Evolutionary conservation across 1,140 invertebrate species (phyloP).

Genomic region (Eufriesea mexicana): DNA sequence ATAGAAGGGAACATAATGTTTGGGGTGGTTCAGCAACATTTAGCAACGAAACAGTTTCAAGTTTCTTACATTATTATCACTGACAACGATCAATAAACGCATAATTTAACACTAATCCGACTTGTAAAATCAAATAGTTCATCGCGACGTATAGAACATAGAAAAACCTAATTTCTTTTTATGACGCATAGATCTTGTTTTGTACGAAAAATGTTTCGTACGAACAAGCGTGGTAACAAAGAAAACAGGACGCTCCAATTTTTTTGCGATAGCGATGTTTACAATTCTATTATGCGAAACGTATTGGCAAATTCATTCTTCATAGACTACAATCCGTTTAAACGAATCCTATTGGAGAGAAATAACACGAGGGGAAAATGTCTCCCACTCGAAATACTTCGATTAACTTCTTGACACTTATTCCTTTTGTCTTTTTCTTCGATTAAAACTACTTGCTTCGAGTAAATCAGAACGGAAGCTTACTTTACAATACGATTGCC

Average conservation of each 20-base stretch:
- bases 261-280: slow-evolving; percentile 1
- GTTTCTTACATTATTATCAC: slow-evolving; percentile 2
- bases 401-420: background rate
- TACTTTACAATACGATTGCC: background rate
- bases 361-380: slow-evolving; percentile 1
- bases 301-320: slow-evolving; percentile 23
- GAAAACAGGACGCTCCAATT: background rate
- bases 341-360: slow-evolving; percentile 21
- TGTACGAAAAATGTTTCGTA: background rate
- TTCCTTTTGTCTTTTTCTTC: background rate
- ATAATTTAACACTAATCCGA: slow-evolving; percentile 5
- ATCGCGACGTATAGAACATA: background rate
- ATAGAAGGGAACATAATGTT: background rate
- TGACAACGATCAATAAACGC: slow-evolving; percentile 10
- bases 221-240: background rate
- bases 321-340: background rate
- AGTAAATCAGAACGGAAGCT: background rate
- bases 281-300: background rate
- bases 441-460: background rate
- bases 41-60: background rate
- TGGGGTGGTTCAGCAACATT: background rate
- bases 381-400: slow-evolving; percentile 3
- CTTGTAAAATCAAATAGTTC: slow-evolving; percentile 4
- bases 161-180: background rate
- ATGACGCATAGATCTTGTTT: background rate